Evolutionary conservation across 2,113 vertebrate genomes (phyloP).

Genomic region (Megaceryle maxima): DNA sequence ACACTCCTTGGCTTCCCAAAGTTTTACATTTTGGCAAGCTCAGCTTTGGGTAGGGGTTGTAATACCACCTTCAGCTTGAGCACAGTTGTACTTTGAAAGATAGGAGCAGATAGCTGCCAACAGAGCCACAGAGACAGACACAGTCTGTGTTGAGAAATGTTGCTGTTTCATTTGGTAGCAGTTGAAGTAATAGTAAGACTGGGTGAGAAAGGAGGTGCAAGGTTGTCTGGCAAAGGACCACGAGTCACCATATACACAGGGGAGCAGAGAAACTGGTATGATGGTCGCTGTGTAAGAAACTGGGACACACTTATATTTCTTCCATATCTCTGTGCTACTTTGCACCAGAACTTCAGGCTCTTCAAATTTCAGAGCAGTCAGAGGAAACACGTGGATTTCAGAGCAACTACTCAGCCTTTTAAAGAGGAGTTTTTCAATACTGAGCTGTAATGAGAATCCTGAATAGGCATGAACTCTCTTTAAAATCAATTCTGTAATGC

Average conservation of each 20-base stretch:
- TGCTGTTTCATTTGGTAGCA: not conserved
- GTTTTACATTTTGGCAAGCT: not conserved
- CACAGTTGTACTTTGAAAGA: rapidly evolving
- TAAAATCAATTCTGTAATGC: not conserved
- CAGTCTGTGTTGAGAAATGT: not conserved
- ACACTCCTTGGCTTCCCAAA: not conserved
- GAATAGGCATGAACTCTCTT: not conserved
- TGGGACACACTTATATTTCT: not conserved
- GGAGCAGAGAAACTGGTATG: not conserved
- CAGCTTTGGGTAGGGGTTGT: not conserved
- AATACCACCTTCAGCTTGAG: not conserved
- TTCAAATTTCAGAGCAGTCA: not conserved
- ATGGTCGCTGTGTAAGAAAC: not conserved
- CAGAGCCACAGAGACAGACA: not conserved
- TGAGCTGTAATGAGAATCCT: not conserved
- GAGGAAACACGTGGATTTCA: not conserved
- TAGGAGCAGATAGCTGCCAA: not conserved
- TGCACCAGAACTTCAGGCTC: not conserved
- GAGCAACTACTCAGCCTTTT: not conserved
- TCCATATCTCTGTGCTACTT: not conserved
- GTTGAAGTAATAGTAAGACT: not conserved
- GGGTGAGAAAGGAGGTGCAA: not conserved
- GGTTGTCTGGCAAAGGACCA: rapidly evolving
- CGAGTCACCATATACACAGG: rapidly evolving
- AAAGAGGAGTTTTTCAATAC: not conserved